phyloP scores from a whole-genome alignment of 2,797 vertebrate species.

The Xiphorhynchus erythropygius region DNA sequence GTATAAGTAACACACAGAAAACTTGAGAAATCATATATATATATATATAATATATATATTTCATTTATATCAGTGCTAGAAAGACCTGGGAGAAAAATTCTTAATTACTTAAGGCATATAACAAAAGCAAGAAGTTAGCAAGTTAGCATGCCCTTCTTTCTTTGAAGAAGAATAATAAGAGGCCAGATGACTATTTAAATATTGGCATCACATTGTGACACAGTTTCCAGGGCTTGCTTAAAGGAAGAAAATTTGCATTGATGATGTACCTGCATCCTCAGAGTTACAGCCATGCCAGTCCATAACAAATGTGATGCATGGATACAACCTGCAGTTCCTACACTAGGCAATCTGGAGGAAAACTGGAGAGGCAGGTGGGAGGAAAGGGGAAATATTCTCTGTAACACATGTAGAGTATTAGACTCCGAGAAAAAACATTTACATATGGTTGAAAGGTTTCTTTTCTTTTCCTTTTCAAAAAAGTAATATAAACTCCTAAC shows the following conservation, averaged over 20 bases:
- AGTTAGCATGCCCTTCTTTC: not conserved
- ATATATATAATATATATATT: not conserved
- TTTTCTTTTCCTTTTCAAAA: not conserved
- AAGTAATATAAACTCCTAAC: not conserved
- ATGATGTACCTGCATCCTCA: not conserved
- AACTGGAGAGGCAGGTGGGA: not conserved
- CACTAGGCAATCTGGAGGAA: not conserved
- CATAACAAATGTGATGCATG: not conserved
- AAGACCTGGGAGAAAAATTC: not conserved
- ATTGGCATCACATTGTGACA: not conserved
- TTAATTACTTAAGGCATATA: not conserved
- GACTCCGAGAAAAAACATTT: not conserved
- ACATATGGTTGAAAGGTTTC: not conserved
- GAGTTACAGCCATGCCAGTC: not conserved
- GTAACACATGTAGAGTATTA: not conserved
- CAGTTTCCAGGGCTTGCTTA: constrained; percentile 16
- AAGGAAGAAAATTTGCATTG: constrained; percentile 29
- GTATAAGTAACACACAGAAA: constrained; percentile 26
- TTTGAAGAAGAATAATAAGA: constrained; percentile 25
- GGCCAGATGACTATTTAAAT: not conserved
- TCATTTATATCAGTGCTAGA: not conserved
- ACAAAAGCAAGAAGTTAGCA: constrained; percentile 11
- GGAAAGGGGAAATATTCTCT: not conserved
- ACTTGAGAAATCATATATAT: not conserved
- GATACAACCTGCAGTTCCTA: not conserved